Evolutionary conservation across 1,140 invertebrate genomes (phyloP), one percentile per base, ranked within the genome.

Genomic region (Andricus grossulariae): DNA sequence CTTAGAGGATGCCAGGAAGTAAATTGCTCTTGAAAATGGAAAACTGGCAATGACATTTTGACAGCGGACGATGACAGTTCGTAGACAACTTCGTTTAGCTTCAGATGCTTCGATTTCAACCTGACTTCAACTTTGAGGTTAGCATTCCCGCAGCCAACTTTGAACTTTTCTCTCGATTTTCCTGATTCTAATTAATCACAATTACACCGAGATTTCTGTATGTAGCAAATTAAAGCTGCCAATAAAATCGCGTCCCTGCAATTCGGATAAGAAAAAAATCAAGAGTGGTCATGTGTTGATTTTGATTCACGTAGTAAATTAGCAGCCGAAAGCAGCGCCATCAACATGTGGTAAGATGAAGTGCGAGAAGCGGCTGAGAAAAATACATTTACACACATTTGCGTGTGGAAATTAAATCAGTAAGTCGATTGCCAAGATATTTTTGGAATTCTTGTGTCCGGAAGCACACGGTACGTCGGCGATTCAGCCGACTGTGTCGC

Each of bases 391-490:
- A 21, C 51, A 77, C 77, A 75, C 74, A 76, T 77, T 52, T 79
- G 76, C 78, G 72, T 79, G 77, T 81, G 83, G 60, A 82, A 85
- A 85, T 84, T 81, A 55, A 85, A 85, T 85, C 84, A 84, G 74
- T 72, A 55, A 60, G 76, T 73, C 13, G 71, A 39, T 32, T 54
- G 45, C 52, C 73, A 82, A 77, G 51, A 51, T 74, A 49, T 75
- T 52, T 60, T 78, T 72, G 71, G 66, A 75, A 51, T 50, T 76
- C 60, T 50, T 71, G 25, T 50, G 57, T 45, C 39, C 39, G 39
- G 39, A 45, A 45, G 39, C 39, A 45, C 39, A 11, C 39, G 39
- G 39, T 45, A 45, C 39, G 39, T 18, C 66, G 74, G 76, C 73
- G 74, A 55, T 73, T 74, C 21, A 19, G 45, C 50, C 16, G 54